These are phyloP conservation scores for Chrysocyon brachyurus DNA, from an alignment of 2,797 vertebrate genomes.

Conservation along the genomic window DNA sequence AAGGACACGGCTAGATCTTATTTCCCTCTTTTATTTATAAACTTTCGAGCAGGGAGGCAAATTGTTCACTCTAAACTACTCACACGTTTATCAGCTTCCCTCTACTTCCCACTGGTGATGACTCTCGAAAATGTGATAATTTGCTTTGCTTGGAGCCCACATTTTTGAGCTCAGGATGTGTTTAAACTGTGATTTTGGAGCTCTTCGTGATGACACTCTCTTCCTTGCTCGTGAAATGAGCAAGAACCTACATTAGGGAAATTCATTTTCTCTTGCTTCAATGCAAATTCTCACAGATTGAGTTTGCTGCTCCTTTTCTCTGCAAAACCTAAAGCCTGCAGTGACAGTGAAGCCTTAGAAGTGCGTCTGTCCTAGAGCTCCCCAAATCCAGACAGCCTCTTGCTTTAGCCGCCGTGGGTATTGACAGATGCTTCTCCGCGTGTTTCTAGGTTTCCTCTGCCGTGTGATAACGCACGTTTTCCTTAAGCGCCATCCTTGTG, in stretches of 20 bases:
- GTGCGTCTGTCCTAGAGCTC: not conserved
- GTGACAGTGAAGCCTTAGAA: not conserved
- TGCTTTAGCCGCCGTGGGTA: not conserved
- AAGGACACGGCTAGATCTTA: not conserved
- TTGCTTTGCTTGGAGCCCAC: not conserved
- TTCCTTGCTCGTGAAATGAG: not conserved
- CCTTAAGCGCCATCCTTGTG: not conserved
- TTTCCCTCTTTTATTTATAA: not conserved
- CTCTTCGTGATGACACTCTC: rapidly evolving
- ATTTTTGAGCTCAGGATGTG: rapidly evolving
- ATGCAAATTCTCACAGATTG: not conserved
- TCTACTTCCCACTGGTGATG: not conserved
- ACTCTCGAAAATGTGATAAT: not conserved
- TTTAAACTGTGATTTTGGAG: rapidly evolving
- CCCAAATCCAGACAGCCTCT: not conserved
- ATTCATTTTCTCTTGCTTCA: not conserved
- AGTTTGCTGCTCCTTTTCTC: constrained; percentile 14
- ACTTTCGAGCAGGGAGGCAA: not conserved
- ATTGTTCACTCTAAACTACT: not conserved
- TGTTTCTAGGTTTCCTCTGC: not conserved
- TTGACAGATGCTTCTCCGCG: not conserved
- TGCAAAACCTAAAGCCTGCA: not conserved
- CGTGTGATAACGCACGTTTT: rapidly evolving
- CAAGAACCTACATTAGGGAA: not conserved
- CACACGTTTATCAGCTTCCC: not conserved